Percentiles rank a stretch among this genome's conserved stretches.
Evolutionary conservation across 1,140 invertebrate genomes (phyloP).

Genomic region (Eurosta solidaginis): DNA sequence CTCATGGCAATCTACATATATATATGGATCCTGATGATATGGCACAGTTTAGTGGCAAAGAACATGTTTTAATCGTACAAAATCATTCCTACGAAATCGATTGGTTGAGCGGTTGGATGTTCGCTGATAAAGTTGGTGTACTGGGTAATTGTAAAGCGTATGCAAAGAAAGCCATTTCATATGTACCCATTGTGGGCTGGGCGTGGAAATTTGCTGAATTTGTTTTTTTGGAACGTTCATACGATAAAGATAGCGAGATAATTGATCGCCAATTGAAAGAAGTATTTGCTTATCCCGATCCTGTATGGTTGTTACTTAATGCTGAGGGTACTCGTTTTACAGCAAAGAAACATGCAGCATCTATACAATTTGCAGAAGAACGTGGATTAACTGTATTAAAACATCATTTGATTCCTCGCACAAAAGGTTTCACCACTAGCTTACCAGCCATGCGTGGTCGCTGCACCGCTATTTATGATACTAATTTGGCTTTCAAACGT

Average conservation of each 20-base stretch:
- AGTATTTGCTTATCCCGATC: conserved; percentile 85
- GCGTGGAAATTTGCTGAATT: conserved; percentile 92
- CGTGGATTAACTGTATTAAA: conserved; percentile 84
- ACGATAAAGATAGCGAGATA: conserved; percentile 84
- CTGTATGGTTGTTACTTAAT: conserved; percentile 86
- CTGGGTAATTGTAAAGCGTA: conserved; percentile 93
- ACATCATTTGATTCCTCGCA: conserved; percentile 88
- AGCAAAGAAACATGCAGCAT: conserved; percentile 81
- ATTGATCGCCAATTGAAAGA: conserved; percentile 80
- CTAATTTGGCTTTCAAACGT: conserved; percentile 79
- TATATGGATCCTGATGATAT: conserved; percentile 81
- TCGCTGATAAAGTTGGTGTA: conserved; percentile 76
- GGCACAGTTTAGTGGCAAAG: conserved; percentile 80
- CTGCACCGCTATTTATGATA: conserved; percentile 84
- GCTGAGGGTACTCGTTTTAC: conserved; percentile 95
- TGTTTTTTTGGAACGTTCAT: conserved; percentile 90
- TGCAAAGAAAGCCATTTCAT: conserved; percentile 89
- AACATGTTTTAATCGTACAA: conserved; percentile 89
- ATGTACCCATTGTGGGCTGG: conserved; percentile 92
- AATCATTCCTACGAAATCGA: conserved; percentile 96
- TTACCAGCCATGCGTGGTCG: conserved; percentile 73
- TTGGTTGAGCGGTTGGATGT: conserved; percentile 89
- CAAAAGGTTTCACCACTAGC: conserved; percentile 86
- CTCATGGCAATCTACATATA: conserved; percentile 73
- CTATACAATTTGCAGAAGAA: conserved; percentile 84